Evolutionary conservation across 2,888 invertebrate species (phyloP), one percentile per base, ranked within the genome.

Genomic region (Drosophila peninsularis): DNA sequence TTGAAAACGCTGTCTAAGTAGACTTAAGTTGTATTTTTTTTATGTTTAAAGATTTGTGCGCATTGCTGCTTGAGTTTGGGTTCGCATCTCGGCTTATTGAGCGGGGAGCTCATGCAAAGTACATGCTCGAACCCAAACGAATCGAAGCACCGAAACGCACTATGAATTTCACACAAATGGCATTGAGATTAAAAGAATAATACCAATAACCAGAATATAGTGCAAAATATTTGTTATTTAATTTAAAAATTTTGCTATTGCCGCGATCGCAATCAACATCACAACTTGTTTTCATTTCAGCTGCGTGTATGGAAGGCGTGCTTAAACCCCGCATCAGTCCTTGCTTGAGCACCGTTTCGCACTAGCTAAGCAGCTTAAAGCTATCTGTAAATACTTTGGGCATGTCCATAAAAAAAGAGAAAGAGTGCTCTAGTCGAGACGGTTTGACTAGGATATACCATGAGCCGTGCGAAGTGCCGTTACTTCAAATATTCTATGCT

Each of bases 401-500:
- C 75, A 73, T 82, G 73, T 34, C 83, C 86, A 81, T 86, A 82
- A 73, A 44, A 14, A 64, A 47, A 63, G 50, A 67, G 58, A 85
- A 73, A 85, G 80, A 86, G 80, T 76, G 81, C 73, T n/a, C n/a
- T n/a, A 81, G 68, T 80, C 27, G 24, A n/a, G n/a, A n/a, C n/a
- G n/a, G n/a, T n/a, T n/a, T n/a, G n/a, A n/a, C n/a, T n/a, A n/a
- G n/a, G n/a, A n/a, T n/a, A n/a, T n/a, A n/a, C n/a, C n/a, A n/a
- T n/a, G n/a, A n/a, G n/a, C n/a, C n/a, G n/a, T n/a, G n/a, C n/a
- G n/a, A n/a, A n/a, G n/a, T n/a, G n/a, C n/a, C n/a, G n/a, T n/a
- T n/a, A n/a, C n/a, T n/a, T n/a, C n/a, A n/a, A n/a, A n/a, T n/a
- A n/a, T n/a, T n/a, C n/a, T n/a, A n/a, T n/a, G n/a, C n/a, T n/a